phyloP scores from a whole-genome alignment of 2,797 vertebrate species.

The Dicrostonyx torquatus region DNA sequence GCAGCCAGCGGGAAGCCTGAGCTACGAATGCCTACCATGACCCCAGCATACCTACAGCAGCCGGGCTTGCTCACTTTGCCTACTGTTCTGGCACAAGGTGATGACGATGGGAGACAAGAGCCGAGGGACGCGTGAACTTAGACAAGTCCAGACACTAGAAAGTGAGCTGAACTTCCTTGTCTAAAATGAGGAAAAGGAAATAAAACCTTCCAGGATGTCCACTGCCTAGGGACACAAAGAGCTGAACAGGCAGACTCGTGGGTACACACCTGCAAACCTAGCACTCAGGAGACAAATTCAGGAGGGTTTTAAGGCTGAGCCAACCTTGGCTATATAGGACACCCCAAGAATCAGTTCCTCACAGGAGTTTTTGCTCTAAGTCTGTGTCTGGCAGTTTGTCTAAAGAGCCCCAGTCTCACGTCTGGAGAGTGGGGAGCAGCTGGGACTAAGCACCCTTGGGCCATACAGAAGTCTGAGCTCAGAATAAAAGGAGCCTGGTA shows the following conservation, averaged over 20 bases:
- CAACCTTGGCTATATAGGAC: background rate
- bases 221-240: background rate
- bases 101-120: accelerated
- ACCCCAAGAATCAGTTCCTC: background rate
- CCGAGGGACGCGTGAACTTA: background rate
- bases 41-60: background rate
- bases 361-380: background rate
- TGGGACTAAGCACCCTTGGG: background rate
- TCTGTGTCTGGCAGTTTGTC: background rate
- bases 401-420: background rate
- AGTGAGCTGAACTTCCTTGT: background rate
- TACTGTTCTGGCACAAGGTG: background rate
- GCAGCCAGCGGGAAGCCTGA: background rate
- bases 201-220: background rate
- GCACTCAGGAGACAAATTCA: background rate
- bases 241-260: background rate
- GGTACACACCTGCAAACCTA: background rate
- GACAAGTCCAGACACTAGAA: background rate
- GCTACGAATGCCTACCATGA: accelerated
- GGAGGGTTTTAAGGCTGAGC: background rate
- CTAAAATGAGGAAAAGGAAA: background rate
- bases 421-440: background rate
- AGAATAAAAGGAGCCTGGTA: background rate
- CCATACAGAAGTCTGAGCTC: background rate
- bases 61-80: background rate